phyloP scores from a whole-genome alignment of 2,113 vertebrate genomes.

The Gorsachius goisagi region DNA sequence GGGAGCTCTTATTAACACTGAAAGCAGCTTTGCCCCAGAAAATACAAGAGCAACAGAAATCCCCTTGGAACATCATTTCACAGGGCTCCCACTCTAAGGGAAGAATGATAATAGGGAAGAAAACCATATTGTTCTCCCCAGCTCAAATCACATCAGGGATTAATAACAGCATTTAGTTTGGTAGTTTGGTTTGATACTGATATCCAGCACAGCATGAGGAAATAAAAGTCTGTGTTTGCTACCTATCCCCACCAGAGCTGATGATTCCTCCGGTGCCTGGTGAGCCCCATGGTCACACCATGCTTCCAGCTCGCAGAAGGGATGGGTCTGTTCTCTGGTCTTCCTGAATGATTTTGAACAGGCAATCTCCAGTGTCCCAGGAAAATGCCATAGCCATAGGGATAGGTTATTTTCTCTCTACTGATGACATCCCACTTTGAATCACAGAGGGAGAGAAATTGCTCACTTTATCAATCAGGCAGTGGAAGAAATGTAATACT shows the following conservation, averaged over 20 bases:
- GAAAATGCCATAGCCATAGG: background rate
- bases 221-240: background rate
- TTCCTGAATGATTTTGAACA: background rate
- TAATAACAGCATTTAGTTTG: background rate
- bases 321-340: background rate
- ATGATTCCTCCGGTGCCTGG: fast-evolving
- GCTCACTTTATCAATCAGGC: background rate
- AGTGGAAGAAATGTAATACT: background rate
- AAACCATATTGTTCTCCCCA: background rate
- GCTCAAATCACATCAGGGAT: background rate
- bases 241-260: background rate
- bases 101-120: background rate
- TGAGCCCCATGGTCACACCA: fast-evolving
- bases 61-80: background rate
- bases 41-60: background rate
- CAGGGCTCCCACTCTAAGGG: background rate
- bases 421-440: background rate
- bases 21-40: background rate
- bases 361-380: background rate
- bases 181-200: background rate
- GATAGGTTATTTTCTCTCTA: background rate
- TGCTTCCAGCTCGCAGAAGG: background rate
- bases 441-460: background rate
- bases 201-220: fast-evolving
- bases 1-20: background rate